Base-by-base conservation (phyloP, 1,140 invertebrate species). In the Drosophila parvula region DNA sequence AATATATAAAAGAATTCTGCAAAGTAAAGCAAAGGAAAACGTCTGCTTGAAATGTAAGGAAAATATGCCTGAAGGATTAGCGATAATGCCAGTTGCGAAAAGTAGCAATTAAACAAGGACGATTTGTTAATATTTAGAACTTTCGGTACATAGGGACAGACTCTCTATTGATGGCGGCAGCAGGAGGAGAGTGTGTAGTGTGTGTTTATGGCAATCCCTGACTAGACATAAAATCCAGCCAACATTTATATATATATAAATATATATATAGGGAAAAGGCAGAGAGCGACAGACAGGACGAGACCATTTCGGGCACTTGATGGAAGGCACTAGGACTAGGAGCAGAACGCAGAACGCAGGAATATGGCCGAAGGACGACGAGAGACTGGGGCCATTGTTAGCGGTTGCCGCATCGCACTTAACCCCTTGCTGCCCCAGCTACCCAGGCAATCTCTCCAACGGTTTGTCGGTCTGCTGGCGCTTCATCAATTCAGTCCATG, bases 401-500 rank as follows among this genome's bases (percentile, higher is more conserved):
- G 78, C 50, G 45, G 45, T 57, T 48, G 28, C 55, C 41, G 40
- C 22, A 38, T 38, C 50, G 22, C n/a, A 28, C 38, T 36, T 41
- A 61, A 16, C 16, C 38, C 47, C 57, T 53, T 53, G 50, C 7
- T n/a, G 32, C 22, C 38, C 14, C 34, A 22, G 18, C 43, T 16
- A 14, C 40, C 40, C 40, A 41, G 40, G 14, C 40, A 5, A 45
- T 30, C 47, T 32, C 28, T 32, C 7, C 9, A 81, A 78, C 61
- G 64, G 83, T 86, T 82, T 86, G 75, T 86, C 82, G 83, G 83
- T 79, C 79, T 76, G 79, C 69, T 65, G 83, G 67, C 81, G 83
- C 82, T 85, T 85, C 83, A 85, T 85, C 83, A 86, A 85, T 88
- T 82, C 82, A 62, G 64, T 50, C 58, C 71, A 67, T 81, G 82